Percentiles rank a stretch among this genome's conserved stretches.
These are phyloP conservation scores for Pipistrellus nathusii DNA, from an alignment of 2,797 vertebrate genomes.

Conservation along the genomic window DNA sequence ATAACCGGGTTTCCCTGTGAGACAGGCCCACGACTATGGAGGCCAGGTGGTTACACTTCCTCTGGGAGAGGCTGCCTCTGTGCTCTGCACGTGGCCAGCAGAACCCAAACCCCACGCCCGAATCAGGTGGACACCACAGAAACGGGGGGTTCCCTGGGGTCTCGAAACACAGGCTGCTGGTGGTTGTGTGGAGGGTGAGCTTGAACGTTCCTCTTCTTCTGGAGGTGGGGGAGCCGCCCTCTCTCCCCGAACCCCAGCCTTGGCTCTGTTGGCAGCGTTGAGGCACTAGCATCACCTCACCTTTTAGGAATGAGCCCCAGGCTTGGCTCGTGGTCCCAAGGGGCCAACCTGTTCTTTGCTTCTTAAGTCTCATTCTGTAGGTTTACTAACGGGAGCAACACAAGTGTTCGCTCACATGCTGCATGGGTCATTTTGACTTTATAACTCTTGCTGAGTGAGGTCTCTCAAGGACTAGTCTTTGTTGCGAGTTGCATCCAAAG, in stretches of 20 bases:
- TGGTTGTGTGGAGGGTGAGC: background rate
- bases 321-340: background rate
- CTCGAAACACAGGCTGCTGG: background rate
- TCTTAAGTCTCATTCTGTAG: background rate
- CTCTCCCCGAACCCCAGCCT: background rate
- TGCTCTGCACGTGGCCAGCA: background rate
- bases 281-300: background rate
- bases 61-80: background rate
- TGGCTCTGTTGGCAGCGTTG: background rate
- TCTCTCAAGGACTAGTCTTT: background rate
- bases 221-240: background rate
- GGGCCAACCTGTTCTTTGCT: background rate
- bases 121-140: background rate
- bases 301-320: background rate
- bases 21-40: background rate
- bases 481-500: background rate
- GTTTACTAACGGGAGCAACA: no score
- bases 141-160: accelerated
- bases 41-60: no score
- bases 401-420: no score
- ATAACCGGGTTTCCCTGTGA: background rate
- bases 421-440: background rate
- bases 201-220: no score
- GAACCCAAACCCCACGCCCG: background rate
- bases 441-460: background rate